These are phyloP conservation scores for Drosophila ananassae DNA, from an alignment of 1,140 invertebrate species.

Conservation along the genomic window DNA sequence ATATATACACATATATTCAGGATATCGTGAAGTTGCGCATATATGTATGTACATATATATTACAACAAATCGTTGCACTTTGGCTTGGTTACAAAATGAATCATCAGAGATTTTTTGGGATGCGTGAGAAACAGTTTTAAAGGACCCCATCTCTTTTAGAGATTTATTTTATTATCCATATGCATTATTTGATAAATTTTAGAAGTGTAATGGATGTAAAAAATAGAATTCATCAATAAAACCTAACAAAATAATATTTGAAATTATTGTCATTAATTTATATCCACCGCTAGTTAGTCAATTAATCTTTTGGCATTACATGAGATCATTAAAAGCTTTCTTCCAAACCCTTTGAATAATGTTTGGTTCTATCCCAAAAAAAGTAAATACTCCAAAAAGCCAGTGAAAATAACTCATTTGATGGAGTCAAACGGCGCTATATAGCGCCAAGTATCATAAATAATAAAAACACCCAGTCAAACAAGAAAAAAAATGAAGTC, in stretches of 20 bases:
- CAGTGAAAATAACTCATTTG: slow-evolving; percentile 35
- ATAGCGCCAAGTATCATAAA: slow-evolving; percentile 71
- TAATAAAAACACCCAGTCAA: slow-evolving; percentile 68
- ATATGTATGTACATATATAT: not conserved
- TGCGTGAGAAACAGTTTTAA: slow-evolving; percentile 52
- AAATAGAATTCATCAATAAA: not conserved
- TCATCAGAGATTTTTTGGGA: slow-evolving; percentile 35
- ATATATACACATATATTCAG: slow-evolving; percentile 22
- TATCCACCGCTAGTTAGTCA: not conserved
- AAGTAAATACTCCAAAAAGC: not conserved
- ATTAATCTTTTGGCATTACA: slow-evolving; percentile 35
- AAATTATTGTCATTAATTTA: not conserved
- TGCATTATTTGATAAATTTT: no score
- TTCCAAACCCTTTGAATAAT: slow-evolving; percentile 25
- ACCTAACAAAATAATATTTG: not conserved
- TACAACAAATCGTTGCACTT: slow-evolving; percentile 52
- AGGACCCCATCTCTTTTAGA: no score
- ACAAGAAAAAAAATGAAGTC: slow-evolving; percentile 29
- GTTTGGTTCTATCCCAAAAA: slow-evolving; percentile 15
- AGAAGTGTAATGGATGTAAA: no score
- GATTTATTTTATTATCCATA: no score
- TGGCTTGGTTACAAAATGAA: slow-evolving; percentile 52
- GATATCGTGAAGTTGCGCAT: not conserved
- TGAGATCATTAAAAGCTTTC: slow-evolving; percentile 14
- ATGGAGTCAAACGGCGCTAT: slow-evolving; percentile 52